Base-by-base conservation (phyloP, 2,888 invertebrate genomes). In the Anaspis maculata region DNA sequence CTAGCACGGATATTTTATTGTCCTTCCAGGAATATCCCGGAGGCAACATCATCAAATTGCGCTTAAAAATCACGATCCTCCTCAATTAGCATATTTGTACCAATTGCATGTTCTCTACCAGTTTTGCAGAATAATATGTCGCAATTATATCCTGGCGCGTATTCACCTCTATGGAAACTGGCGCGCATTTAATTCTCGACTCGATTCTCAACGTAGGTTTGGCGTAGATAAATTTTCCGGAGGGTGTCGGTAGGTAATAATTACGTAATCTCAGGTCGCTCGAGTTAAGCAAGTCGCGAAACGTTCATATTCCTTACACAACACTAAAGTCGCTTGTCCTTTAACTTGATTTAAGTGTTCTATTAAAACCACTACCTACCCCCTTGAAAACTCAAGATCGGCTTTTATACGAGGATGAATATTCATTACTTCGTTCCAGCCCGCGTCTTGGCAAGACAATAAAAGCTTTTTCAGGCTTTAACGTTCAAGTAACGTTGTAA, bases 281-380 rank as follows among this genome's bases (percentile, higher is more conserved):
- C 25, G 15, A 24, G 29, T 24, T 22, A 25, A 33, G 27, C 34
- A 33, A 30, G 33, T 34, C 27, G 25, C 29, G 30, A 44, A 43
- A 42, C 45, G 43, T 40, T 44, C 46, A 43, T 46, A 46, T 46
- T 45, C 46, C 45, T 46, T 34, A 36, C 34, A 45, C 49, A n/a
- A n/a, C n/a, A 45, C 47, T 44, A 43, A 51, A 50, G 48, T 55
- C 51, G 48, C 49, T 48, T 50, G 51, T 52, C 57, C 49, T 52
- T 51, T 57, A 56, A 59, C 54, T 56, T 57, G 59, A 59, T 60
- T 60, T 60, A 58, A 59, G 57, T 56, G 52, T 58, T 56, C 58
- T 56, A 59, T 60, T 61, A 60, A 58, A 58, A 57, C 56, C 56
- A 48, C 54, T 49, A 52, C 49, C 48, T 46, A 42, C 45, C 43